phyloP scores from a whole-genome alignment of 1,140 invertebrate species.

The Mycetomoellerius zeteki region DNA sequence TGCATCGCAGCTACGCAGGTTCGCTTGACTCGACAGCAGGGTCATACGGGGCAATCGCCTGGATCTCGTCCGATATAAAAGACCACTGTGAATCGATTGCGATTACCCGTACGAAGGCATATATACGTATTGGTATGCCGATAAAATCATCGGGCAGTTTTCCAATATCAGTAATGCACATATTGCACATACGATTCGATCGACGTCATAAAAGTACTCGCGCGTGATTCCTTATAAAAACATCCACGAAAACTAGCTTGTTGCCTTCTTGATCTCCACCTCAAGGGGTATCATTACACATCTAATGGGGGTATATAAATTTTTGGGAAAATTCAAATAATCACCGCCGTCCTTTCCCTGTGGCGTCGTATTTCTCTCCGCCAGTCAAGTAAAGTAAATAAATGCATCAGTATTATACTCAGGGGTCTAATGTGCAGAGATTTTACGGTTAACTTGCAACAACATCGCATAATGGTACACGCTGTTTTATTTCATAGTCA shows the following conservation, averaged over 20 bases:
- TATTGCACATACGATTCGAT: slow-evolving; percentile 22
- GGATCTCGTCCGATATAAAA: slow-evolving; percentile 33
- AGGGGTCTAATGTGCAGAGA: slow-evolving; percentile 32
- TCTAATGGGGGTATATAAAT: slow-evolving; percentile 32
- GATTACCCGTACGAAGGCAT: neutral
- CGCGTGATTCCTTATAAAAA: neutral
- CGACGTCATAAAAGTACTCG: neutral
- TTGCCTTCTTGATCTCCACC: slow-evolving; percentile 3
- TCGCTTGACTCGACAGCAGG: slow-evolving; percentile 32
- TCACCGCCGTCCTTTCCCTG: slow-evolving; percentile 45
- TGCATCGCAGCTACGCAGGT: slow-evolving; percentile 4
- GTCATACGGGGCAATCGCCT: slow-evolving; percentile 43
- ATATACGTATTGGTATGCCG: slow-evolving; percentile 15
- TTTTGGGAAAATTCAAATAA: slow-evolving; percentile 58
- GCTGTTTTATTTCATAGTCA: slow-evolving; percentile 43
- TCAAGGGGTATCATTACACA: slow-evolving; percentile 19
- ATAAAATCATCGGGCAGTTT: slow-evolving; percentile 56
- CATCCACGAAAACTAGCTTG: neutral
- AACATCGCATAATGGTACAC: slow-evolving; percentile 19
- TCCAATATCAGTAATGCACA: slow-evolving; percentile 29
- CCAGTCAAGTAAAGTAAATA: slow-evolving; percentile 58
- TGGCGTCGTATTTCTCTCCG: slow-evolving; percentile 42
- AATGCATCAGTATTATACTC: slow-evolving; percentile 60
- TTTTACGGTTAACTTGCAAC: slow-evolving; percentile 57
- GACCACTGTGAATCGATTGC: slow-evolving; percentile 33